These are phyloP conservation scores for Formica exsecta DNA, from an alignment of 1,140 invertebrate genomes.

Conservation along the genomic window DNA sequence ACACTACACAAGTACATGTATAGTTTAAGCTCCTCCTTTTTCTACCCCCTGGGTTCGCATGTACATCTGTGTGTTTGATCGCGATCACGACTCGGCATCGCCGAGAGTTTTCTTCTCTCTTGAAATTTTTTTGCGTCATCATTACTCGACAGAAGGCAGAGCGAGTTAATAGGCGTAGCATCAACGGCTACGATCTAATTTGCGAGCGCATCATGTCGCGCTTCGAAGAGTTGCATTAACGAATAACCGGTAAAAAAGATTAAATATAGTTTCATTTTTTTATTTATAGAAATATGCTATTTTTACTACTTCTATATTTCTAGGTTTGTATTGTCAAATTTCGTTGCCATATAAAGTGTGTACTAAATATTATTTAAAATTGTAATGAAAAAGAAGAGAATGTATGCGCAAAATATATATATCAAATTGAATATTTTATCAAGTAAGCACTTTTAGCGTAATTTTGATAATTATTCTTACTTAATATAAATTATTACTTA, in stretches of 20 bases:
- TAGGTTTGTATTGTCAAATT: background rate
- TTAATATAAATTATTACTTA: background rate
- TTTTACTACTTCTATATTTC: background rate
- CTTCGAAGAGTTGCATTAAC: background rate
- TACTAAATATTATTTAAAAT: background rate
- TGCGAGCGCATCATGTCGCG: background rate
- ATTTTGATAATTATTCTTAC: background rate
- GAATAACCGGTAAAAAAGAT: background rate
- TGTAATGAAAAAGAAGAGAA: background rate
- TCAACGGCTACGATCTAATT: background rate
- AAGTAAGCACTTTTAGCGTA: background rate
- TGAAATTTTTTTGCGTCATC: constrained; percentile 40
- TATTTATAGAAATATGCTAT: background rate
- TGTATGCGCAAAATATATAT: background rate
- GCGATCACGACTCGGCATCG: constrained; percentile 18
- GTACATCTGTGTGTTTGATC: constrained; percentile 36
- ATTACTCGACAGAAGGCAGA: constrained; percentile 8
- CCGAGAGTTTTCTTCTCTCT: constrained; percentile 30
- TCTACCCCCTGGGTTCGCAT: constrained; percentile 2
- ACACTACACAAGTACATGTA: background rate
- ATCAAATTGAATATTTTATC: background rate
- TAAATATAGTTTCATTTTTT: background rate
- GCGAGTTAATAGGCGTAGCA: constrained; percentile 52
- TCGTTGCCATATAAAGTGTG: background rate
- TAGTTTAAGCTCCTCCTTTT: background rate